Percentiles rank a stretch among this genome's conserved stretches.
These are phyloP conservation scores for Drosophila trapezifrons DNA, from an alignment of 1,140 invertebrate species.

Conservation along the genomic window DNA sequence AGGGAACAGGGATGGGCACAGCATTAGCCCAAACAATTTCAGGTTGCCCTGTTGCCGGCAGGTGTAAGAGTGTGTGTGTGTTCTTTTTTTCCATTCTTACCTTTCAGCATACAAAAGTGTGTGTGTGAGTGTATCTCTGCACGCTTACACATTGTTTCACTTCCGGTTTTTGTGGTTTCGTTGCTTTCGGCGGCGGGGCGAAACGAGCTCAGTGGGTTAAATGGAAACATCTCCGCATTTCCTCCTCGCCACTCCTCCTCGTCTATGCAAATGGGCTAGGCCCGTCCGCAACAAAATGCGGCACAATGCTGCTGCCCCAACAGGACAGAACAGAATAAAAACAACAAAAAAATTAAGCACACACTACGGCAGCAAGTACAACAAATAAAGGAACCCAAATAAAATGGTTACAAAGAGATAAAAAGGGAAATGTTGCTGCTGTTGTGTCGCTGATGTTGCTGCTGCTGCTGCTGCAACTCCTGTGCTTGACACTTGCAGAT, in stretches of 20 bases:
- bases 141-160: slow-evolving; percentile 44
- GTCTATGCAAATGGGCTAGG: slow-evolving; percentile 65
- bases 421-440: slow-evolving; percentile 30
- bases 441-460: slow-evolving; percentile 20
- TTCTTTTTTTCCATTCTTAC: slow-evolving; percentile 21
- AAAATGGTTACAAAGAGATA: slow-evolving; percentile 48
- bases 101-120: slow-evolving; percentile 50
- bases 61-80: slow-evolving; percentile 40
- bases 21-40: slow-evolving; percentile 57
- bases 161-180: slow-evolving; percentile 63
- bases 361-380: slow-evolving; percentile 29
- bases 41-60: slow-evolving; percentile 47
- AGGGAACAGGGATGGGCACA: slow-evolving; percentile 24
- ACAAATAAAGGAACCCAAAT: slow-evolving; percentile 39
- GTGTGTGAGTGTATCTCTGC: slow-evolving; percentile 10
- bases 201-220: slow-evolving; percentile 77
- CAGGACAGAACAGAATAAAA: slow-evolving; percentile 18
- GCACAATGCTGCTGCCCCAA: slow-evolving; percentile 46
- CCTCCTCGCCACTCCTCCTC: neutral
- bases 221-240: slow-evolving; percentile 61
- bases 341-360: slow-evolving; percentile 57
- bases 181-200: slow-evolving; percentile 45
- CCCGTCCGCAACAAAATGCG: slow-evolving; percentile 60
- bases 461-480: slow-evolving; percentile 35
- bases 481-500: slow-evolving; percentile 74